Percentiles rank a stretch among this genome's conserved stretches.
These are phyloP conservation scores for Anabas testudineus DNA, from an alignment of 2,797 vertebrate species.

Conservation along the genomic window DNA sequence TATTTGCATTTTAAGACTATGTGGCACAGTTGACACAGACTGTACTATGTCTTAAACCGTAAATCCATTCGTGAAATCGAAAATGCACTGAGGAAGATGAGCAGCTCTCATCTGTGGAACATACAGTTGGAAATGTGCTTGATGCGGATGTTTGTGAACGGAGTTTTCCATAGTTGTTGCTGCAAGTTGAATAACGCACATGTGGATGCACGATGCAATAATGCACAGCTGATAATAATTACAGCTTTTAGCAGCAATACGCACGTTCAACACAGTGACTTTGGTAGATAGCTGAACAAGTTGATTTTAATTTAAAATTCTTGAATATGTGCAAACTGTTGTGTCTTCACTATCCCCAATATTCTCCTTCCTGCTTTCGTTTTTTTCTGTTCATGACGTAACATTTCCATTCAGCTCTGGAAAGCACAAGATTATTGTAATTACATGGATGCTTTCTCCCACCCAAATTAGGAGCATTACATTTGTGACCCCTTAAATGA, in stretches of 20 bases:
- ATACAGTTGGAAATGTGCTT: constrained; percentile 39
- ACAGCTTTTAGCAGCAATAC: constrained; percentile 43
- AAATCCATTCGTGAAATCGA: constrained; percentile 36
- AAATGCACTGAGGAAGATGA: constrained; percentile 37
- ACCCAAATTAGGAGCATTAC: constrained; percentile 72
- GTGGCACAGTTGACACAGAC: constrained; percentile 27
- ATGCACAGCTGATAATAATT: constrained; percentile 72
- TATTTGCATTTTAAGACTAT: constrained; percentile 54
- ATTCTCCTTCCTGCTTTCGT: constrained; percentile 20
- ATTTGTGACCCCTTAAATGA: constrained; percentile 75
- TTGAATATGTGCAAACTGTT: constrained; percentile 30
- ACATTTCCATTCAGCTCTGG: constrained; percentile 55
- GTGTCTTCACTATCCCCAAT: constrained; percentile 28
- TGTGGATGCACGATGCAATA: constrained; percentile 58
- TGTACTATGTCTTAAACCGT: constrained; percentile 13
- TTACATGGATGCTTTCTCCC: constrained; percentile 70
- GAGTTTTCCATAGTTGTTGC: constrained; percentile 45
- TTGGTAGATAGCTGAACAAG: constrained; percentile 27
- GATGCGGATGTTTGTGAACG: constrained; percentile 59
- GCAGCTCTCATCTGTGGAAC: constrained; percentile 36
- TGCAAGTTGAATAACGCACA: constrained; percentile 75
- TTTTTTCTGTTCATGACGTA: constrained; percentile 46
- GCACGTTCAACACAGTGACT: constrained; percentile 40
- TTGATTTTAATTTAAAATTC: constrained; percentile 28
- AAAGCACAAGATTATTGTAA: constrained; percentile 74